These are phyloP conservation scores for Drosophila nigrodunni DNA, from an alignment of 1,140 invertebrate genomes.

Conservation along the genomic window DNA sequence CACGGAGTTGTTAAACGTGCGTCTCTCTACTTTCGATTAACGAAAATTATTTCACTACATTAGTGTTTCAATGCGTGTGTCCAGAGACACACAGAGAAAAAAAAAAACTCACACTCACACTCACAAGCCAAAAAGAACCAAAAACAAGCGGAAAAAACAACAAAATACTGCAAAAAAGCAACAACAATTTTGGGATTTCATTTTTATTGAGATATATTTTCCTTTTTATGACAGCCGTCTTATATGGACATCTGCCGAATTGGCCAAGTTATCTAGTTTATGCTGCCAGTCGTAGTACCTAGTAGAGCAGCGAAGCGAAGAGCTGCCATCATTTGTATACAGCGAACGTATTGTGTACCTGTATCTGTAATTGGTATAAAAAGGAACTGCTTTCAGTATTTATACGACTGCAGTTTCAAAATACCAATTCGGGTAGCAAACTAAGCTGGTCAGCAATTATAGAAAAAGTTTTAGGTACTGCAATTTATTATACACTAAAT, in stretches of 20 bases:
- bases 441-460: not conserved
- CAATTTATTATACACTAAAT: too few species aligned
- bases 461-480: not conserved
- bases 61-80: constrained; percentile 49
- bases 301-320: not conserved
- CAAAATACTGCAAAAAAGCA: constrained; percentile 14
- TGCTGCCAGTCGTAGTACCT: not conserved
- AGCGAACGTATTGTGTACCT: not conserved
- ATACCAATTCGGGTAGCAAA: constrained; percentile 15
- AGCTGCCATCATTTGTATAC: constrained; percentile 8
- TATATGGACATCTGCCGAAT: constrained; percentile 33
- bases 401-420: constrained; percentile 14
- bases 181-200: constrained; percentile 54
- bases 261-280: constrained; percentile 54
- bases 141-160: constrained; percentile 7
- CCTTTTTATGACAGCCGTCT: constrained; percentile 54
- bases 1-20: constrained; percentile 71
- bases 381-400: constrained; percentile 22
- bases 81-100: constrained; percentile 1
- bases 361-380: constrained; percentile 10
- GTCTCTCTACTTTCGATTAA: constrained; percentile 79
- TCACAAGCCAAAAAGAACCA: not conserved
- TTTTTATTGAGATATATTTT: constrained; percentile 72
- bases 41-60: constrained; percentile 81
- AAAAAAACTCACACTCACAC: too few species aligned